A percentile compares a stretch with the other conserved stretches of the same genome.
phyloP scores from a whole-genome alignment of 2,888 invertebrate species.

The Marasmarcha lunaedactyla region DNA sequence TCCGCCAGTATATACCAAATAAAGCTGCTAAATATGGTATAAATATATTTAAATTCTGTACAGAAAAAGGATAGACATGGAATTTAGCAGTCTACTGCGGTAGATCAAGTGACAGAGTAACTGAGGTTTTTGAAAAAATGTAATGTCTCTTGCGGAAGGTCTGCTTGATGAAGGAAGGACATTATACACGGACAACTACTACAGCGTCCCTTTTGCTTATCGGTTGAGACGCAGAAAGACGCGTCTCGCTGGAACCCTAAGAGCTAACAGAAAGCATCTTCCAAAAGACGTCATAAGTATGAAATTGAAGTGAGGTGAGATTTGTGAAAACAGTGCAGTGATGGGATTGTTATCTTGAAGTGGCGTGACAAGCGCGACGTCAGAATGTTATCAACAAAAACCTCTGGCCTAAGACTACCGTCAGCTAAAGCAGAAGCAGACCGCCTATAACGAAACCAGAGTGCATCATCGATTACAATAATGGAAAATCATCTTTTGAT shows the following conservation, averaged over 20 bases:
- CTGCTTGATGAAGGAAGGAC: conserved; percentile 9
- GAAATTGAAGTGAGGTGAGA: no score
- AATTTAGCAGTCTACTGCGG: conserved; percentile 6
- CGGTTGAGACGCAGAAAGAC: conserved; percentile 7
- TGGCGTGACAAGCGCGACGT: no score
- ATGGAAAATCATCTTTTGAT: conserved; percentile 12
- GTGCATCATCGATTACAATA: no score
- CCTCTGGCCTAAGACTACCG: no score
- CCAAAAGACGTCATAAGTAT: conserved; percentile 4
- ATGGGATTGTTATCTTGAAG: no score
- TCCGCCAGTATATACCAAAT: conserved; percentile 13
- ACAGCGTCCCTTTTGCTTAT: conserved; percentile 12
- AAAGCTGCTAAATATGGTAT: conserved; percentile 18
- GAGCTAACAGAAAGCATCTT: conserved; percentile 12
- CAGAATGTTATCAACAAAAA: no score
- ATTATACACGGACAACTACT: conserved; percentile 14
- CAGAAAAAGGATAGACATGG: conserved; percentile 9
- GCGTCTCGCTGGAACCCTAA: conserved; percentile 12
- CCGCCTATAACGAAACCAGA: no score
- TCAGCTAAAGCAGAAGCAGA: no score
- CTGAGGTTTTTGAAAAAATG: conserved; percentile 11
- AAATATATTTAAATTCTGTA: conserved; percentile 16
- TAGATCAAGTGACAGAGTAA: conserved; percentile 8
- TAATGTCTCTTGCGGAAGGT: conserved; percentile 10
- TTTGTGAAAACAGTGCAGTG: no score